A percentile compares a stretch with the other conserved stretches of the same genome.
Conservation (phyloP, 2,797 vertebrate genomes). For the Valencia hispanica region DNA sequence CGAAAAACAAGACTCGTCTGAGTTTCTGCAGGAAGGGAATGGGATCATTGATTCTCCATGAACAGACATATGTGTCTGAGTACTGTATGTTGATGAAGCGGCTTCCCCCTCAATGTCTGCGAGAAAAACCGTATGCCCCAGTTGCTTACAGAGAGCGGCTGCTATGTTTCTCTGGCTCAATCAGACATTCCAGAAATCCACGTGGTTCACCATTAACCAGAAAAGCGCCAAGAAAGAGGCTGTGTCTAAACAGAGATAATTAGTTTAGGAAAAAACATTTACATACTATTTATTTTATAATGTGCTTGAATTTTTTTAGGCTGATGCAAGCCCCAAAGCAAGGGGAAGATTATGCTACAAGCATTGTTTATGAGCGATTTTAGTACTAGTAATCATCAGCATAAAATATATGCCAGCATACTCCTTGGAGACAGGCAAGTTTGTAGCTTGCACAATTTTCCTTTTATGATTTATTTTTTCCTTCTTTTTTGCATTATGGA, state of each 20-base stretch:
- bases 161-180: background rate
- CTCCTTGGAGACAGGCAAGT: background rate
- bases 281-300: background rate
- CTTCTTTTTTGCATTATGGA: background rate
- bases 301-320: background rate
- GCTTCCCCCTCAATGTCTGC: background rate
- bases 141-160: background rate
- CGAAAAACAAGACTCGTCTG: background rate
- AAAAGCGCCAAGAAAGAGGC: background rate
- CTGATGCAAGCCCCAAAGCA: background rate
- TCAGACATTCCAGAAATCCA: background rate
- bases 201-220: background rate
- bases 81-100: background rate
- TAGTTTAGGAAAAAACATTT: background rate
- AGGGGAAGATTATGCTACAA: background rate
- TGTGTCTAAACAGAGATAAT: background rate
- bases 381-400: background rate
- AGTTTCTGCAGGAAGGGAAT: background rate
- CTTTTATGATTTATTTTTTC: background rate
- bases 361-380: background rate
- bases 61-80: background rate
- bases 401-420: background rate
- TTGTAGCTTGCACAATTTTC: background rate
- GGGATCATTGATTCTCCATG: background rate
- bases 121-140: background rate